Evolutionary conservation across 2,797 vertebrate species (phyloP).

Genomic region (Cirrhinus molitorella): DNA sequence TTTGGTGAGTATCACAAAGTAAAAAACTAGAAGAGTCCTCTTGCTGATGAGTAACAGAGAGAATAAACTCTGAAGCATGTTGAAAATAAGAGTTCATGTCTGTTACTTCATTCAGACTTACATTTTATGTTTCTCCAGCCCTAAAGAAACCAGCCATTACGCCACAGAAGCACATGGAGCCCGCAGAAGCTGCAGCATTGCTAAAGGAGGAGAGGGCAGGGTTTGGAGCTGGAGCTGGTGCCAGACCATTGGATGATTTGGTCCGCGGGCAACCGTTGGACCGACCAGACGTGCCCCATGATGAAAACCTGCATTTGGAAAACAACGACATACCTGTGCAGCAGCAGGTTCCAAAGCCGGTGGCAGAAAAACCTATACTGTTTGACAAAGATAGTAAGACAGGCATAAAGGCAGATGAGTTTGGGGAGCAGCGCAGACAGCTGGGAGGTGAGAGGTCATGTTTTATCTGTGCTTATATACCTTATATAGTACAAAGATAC

Average conservation of each 20-base stretch:
- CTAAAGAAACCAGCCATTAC: conserved; percentile 83
- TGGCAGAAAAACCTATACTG: conserved; percentile 71
- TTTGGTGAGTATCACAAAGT: conserved; percentile 79
- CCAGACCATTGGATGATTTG: conserved; percentile 48
- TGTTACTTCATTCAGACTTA: neutral
- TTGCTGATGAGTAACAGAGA: neutral
- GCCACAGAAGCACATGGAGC: conserved; percentile 71
- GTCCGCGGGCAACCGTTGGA: conserved; percentile 71
- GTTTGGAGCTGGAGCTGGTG: conserved; percentile 55
- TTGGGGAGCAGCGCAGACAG: conserved; percentile 78
- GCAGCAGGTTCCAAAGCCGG: conserved; percentile 64
- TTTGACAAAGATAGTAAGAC: conserved; percentile 80
- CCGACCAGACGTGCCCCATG: conserved; percentile 74
- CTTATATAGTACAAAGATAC: too few relatives aligned
- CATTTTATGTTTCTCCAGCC: conserved; percentile 64
- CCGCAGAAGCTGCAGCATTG: conserved; percentile 56
- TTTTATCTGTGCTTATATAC: neutral
- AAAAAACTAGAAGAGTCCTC: neutral
- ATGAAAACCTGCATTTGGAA: conserved; percentile 49
- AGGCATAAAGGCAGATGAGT: conserved; percentile 78
- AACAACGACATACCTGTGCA: conserved; percentile 49
- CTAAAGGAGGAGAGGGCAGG: conserved; percentile 64
- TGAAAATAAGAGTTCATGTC: neutral
- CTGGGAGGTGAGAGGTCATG: conserved; percentile 69
- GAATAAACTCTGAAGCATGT: neutral